Evolutionary conservation across 2,797 vertebrate species (phyloP).

Genomic region (Hipposideros larvatus): DNA sequence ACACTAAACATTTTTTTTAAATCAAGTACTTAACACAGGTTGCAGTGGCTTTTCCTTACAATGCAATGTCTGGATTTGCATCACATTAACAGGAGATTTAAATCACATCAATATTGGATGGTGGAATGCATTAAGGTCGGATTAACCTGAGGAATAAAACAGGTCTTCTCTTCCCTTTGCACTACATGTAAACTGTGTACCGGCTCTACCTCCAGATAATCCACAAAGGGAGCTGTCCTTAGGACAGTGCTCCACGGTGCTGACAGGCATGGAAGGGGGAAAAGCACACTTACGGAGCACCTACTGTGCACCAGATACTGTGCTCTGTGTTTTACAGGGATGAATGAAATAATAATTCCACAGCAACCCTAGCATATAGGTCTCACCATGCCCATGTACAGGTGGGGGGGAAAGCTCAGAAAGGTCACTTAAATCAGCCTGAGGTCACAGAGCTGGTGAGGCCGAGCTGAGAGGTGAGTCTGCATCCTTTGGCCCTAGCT

Average conservation of each 20-base stretch:
- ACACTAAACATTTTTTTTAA: background rate
- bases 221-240: slow-evolving; percentile 27
- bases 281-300: background rate
- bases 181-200: slow-evolving; percentile 18
- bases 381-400: slow-evolving; percentile 36
- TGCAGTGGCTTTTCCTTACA: slow-evolving; percentile 30
- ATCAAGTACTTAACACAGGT: slow-evolving; percentile 56
- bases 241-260: background rate
- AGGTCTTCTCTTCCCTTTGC: slow-evolving; percentile 16
- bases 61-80: slow-evolving; percentile 23
- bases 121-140: slow-evolving; percentile 29
- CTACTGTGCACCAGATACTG: slow-evolving; percentile 4
- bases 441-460: background rate
- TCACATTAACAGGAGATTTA: slow-evolving; percentile 1
- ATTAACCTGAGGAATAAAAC: slow-evolving; percentile 58
- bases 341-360: background rate
- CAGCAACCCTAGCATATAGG: background rate
- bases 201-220: background rate
- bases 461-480: slow-evolving; percentile 7
- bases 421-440: background rate
- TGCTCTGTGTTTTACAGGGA: background rate
- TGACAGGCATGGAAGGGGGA: background rate
- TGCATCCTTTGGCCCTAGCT: background rate
- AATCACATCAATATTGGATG: slow-evolving; percentile 18
- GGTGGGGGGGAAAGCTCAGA: slow-evolving; percentile 35